Base-by-base conservation (phyloP, 2,113 vertebrate genomes). In the Aix galericulata region DNA sequence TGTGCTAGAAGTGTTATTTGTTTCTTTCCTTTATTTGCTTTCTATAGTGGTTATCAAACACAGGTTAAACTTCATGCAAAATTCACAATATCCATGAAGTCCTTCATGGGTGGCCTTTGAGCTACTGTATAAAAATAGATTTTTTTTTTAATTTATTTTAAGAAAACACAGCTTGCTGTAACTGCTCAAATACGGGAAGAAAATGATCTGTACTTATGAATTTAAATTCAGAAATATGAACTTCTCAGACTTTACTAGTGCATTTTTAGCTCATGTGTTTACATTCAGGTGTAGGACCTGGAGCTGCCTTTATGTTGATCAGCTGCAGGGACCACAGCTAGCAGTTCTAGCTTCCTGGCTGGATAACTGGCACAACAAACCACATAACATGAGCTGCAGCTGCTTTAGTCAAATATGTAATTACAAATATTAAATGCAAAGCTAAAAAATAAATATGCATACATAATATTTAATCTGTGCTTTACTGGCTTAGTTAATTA, bases 181-280 rank as follows among this genome's bases (percentile, higher is more conserved):
- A 86, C 42, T 73, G 48, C 64, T 64, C 63, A 87, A 85, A 91
- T 40, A 94, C 8, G 18, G 71, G 53, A 85, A 72, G 83, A 77
- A 91, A 89, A 50, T 26, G 4, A n/a, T 40, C 75, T 77, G 17
- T 74, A 48, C 31, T 69, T 89, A 82, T 62, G 87, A n/a, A 84
- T 87, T 72, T 31, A 48, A 55, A 87, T 72, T 79, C 62, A 92
- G 32, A 84, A 87, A 82, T 82, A 91, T 9, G 34, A 84, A 73
- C 50, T 76, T 92, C 56, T 72, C 56, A 82, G 21, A 73, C 32
- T 40, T 68, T 6, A 20, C 29, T 42, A 17, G 14, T 85, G 55
- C 59, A 73, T 89, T 92, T 95, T 96, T 97, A 93, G 93, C 58
- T 63, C 11, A 2, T 74, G 17, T 60, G 18, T 91, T 94, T 91